Evolutionary conservation across 2,797 vertebrate genomes (phyloP).

Genomic region (Aulostomus chinensis): DNA sequence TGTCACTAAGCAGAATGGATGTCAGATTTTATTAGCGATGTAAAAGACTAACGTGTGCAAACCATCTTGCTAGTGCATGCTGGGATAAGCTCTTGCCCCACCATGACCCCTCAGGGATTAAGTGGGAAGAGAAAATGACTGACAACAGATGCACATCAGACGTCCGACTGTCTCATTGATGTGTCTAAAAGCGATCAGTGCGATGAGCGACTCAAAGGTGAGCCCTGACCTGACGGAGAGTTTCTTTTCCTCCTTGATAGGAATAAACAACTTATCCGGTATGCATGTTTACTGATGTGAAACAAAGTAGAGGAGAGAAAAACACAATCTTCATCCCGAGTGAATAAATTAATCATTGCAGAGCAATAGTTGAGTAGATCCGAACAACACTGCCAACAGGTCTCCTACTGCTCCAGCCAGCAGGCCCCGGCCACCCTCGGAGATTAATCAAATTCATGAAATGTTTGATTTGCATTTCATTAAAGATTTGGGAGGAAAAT

Average conservation of each 20-base stretch:
- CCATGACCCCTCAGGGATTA: conserved; percentile 38
- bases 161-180: conserved; percentile 29
- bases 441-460: conserved; percentile 74
- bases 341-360: conserved; percentile 66
- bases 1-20: conserved; percentile 4
- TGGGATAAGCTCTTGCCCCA: conserved; percentile 20
- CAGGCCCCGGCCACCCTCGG: conserved; percentile 60
- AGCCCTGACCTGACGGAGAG: conserved; percentile 27
- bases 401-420: conserved; percentile 66
- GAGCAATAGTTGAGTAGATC: conserved; percentile 52
- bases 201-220: conserved; percentile 35
- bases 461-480: conserved; percentile 76
- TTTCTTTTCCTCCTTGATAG: conserved; percentile 30
- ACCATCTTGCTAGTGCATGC: conserved; percentile 11
- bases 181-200: conserved; percentile 27
- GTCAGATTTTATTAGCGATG: conserved; percentile 8
- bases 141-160: conserved; percentile 38
- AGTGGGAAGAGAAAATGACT: conserved; percentile 26
- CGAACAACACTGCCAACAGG: conserved; percentile 52
- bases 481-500: conserved; percentile 60
- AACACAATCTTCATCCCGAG: conserved; percentile 52
- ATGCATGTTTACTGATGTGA: conserved; percentile 19
- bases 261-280: conserved; percentile 35
- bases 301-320: conserved; percentile 20
- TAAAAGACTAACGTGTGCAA: conserved; percentile 3